Percentiles rank a stretch among this genome's conserved stretches.
phyloP scores from a whole-genome alignment of 2,797 vertebrate species.

The Jordanella pulchra region DNA sequence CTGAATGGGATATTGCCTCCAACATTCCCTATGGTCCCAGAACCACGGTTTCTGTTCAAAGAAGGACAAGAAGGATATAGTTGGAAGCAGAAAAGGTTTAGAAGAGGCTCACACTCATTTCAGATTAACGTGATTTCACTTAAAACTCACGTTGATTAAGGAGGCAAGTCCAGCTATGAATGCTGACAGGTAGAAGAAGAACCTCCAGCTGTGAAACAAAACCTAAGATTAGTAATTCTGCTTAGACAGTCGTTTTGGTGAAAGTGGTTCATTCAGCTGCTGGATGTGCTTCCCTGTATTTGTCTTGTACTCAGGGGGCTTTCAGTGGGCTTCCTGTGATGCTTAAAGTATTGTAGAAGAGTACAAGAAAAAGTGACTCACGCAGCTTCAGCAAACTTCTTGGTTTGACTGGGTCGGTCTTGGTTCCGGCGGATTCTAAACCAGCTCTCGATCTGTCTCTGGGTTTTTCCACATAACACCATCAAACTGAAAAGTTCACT shows the following conservation, averaged over 20 bases:
- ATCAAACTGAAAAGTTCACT: slow-evolving; percentile 75
- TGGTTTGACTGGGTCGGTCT: slow-evolving; percentile 83
- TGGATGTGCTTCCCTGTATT: too few relatives aligned
- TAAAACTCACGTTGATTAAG: slow-evolving; percentile 86
- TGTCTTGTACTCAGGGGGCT: neutral
- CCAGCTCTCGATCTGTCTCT: slow-evolving; percentile 87
- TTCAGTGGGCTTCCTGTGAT: neutral
- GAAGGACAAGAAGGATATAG: neutral
- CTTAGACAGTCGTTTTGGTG: slow-evolving; percentile 4
- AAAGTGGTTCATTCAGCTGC: too few relatives aligned
- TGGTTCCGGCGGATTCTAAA: slow-evolving; percentile 86
- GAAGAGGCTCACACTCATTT: neutral
- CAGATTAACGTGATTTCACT: neutral
- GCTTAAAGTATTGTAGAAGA: neutral
- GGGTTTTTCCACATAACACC: slow-evolving; percentile 78
- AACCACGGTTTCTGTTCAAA: slow-evolving; percentile 88
- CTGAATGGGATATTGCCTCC: slow-evolving; percentile 89
- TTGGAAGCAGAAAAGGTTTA: neutral
- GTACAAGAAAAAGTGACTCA: slow-evolving; percentile 58
- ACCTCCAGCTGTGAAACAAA: slow-evolving; percentile 86
- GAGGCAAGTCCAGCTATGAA: slow-evolving; percentile 81
- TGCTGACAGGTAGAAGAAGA: slow-evolving; percentile 84
- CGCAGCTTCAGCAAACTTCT: slow-evolving; percentile 92
- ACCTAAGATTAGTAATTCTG: slow-evolving; percentile 1
- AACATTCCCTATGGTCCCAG: slow-evolving; percentile 87